These are phyloP conservation scores for Lamellibrachia luymesi DNA, from an alignment of 1,140 invertebrate species.

Conservation along the genomic window DNA sequence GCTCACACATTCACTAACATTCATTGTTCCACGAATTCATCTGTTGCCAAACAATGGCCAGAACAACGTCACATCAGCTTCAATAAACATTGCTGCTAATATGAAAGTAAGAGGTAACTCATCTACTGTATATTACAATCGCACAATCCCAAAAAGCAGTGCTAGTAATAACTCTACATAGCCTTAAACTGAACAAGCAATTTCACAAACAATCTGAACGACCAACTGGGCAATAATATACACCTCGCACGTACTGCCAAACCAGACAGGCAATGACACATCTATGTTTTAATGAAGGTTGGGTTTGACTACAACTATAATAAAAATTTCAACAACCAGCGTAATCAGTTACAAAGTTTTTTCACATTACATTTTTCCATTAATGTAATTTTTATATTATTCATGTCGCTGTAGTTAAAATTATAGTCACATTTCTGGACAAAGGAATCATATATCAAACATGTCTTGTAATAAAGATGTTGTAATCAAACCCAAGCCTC, in stretches of 20 bases:
- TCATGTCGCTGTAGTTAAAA: too few relatives aligned
- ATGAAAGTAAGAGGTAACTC: neutral
- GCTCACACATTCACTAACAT: neutral
- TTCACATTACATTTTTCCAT: neutral
- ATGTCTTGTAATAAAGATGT: neutral
- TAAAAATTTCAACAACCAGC: neutral
- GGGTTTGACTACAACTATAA: neutral
- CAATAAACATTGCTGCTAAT: neutral
- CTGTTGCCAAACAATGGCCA: neutral
- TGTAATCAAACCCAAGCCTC: neutral
- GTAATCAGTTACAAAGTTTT: neutral
- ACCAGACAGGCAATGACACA: neutral
- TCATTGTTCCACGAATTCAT: neutral
- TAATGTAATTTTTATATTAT: neutral
- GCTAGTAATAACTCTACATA: neutral
- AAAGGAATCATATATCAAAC: neutral
- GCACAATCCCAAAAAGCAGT: neutral
- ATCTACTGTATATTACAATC: neutral
- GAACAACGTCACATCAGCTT: neutral
- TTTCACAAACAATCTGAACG: neutral
- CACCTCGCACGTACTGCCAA: neutral
- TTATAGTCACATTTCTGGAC: neutral
- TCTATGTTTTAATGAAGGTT: neutral
- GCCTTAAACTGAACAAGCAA: neutral
- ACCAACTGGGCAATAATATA: neutral